Conservation (phyloP, 2,797 vertebrate genomes). For the Phalloptychus januarius region DNA sequence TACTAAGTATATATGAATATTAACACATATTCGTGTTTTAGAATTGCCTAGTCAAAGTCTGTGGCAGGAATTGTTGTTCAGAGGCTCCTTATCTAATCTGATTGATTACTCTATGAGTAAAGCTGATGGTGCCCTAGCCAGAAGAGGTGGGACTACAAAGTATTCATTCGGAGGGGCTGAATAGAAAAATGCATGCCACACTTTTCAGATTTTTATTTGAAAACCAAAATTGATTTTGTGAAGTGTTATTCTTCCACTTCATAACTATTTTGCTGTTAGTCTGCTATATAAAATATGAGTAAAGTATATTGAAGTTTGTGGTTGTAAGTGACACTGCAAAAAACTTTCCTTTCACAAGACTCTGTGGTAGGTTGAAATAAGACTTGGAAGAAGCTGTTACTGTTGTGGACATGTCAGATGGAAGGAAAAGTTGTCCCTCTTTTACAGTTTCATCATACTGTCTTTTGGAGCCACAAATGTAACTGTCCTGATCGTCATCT, state of each 20-base stretch:
- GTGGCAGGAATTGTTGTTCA: background rate
- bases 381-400: background rate
- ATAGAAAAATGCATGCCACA: background rate
- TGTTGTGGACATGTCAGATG: background rate
- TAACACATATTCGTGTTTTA: background rate
- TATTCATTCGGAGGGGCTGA: background rate
- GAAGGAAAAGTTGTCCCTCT: background rate
- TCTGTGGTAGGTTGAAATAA: background rate
- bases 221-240: background rate
- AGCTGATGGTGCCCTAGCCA: background rate
- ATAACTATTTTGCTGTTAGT: background rate
- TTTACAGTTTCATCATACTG: background rate
- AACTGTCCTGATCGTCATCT: background rate
- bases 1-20: too few relatives aligned
- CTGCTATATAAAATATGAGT: background rate
- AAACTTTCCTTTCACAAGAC: background rate
- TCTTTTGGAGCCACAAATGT: slow-evolving; percentile 2
- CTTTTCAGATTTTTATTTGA: background rate
- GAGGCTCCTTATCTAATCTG: background rate
- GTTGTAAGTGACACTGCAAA: background rate
- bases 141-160: background rate
- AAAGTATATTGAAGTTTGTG: background rate
- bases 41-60: background rate
- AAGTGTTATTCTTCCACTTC: background rate
- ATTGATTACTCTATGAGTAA: background rate